A percentile compares a stretch with the other conserved stretches of the same genome.
These are phyloP conservation scores for Haliaeetus leucogaster DNA, from an alignment of 2,113 vertebrate genomes.

Conservation along the genomic window DNA sequence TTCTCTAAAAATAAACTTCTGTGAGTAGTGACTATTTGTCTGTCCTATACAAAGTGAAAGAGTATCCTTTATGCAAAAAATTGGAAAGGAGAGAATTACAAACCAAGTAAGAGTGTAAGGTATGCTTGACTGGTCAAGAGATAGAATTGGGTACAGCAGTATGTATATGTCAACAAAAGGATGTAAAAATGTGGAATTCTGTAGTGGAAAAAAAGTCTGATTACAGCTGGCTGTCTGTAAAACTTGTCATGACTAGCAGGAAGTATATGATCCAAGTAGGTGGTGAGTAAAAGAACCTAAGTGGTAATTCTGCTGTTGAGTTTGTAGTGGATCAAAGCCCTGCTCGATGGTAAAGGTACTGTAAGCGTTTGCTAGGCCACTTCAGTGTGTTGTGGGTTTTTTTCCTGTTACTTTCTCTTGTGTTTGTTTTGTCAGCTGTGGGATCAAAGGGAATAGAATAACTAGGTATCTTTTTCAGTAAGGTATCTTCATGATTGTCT, in stretches of 20 bases:
- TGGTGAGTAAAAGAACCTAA: not conserved
- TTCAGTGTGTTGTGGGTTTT: accelerated
- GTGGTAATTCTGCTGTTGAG: not conserved
- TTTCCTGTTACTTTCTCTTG: not conserved
- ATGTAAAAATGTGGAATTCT: not conserved
- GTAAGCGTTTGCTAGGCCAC: accelerated
- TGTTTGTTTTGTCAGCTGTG: not conserved
- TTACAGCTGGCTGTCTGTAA: not conserved
- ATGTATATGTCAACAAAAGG: not conserved
- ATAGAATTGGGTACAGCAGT: not conserved
- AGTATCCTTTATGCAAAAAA: not conserved
- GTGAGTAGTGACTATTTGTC: not conserved
- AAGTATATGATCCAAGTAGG: not conserved
- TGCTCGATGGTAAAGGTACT: not conserved
- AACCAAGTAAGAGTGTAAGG: not conserved
- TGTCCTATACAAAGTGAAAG: not conserved
- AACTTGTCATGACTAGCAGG: accelerated
- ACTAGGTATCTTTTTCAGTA: not conserved
- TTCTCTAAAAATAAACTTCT: not conserved
- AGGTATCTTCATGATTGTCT: not conserved
- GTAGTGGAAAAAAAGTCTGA: not conserved
- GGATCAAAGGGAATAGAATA: not conserved
- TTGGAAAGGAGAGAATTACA: not conserved
- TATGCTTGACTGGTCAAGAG: not conserved
- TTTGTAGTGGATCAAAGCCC: not conserved